These are phyloP conservation scores for Papilio machaon DNA, from an alignment of 1,140 invertebrate genomes.

Conservation along the genomic window DNA sequence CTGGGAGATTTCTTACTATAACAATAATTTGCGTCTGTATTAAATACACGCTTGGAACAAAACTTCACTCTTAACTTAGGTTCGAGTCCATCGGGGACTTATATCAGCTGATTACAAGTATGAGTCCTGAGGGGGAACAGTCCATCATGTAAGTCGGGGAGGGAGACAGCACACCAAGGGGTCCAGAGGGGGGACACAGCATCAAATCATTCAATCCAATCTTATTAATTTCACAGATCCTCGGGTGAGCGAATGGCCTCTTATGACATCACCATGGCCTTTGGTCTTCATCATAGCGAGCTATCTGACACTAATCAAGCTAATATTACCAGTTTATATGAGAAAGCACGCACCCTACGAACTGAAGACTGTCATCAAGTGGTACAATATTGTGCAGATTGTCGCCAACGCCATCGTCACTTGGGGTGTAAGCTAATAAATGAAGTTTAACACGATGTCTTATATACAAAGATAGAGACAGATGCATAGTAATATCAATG, in stretches of 20 bases:
- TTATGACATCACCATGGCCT: constrained; percentile 82
- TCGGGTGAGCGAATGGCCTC: constrained; percentile 83
- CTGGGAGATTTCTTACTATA: not conserved
- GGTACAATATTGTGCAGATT: constrained; percentile 79
- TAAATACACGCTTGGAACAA: too few species aligned
- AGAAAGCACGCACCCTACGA: constrained; percentile 59
- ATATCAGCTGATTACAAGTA: too few species aligned
- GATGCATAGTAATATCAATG: not conserved
- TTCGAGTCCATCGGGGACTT: too few species aligned
- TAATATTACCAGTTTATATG: constrained; percentile 84
- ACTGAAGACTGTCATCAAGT: constrained; percentile 67
- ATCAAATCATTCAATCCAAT: not conserved
- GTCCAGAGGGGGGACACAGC: not conserved
- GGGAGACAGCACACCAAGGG: too few species aligned
- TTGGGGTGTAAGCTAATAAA: constrained; percentile 70
- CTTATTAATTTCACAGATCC: constrained; percentile 80
- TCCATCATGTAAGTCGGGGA: too few species aligned
- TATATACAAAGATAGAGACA: too few species aligned
- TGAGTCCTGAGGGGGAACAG: too few species aligned
- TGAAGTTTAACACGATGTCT: not conserved
- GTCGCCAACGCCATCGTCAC: constrained; percentile 66
- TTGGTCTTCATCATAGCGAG: constrained; percentile 81
- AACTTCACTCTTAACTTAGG: too few species aligned
- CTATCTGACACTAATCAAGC: constrained; percentile 86
- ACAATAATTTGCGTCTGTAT: not conserved